Conservation (phyloP, 2,888 invertebrate species). For the Phania funesta region DNA sequence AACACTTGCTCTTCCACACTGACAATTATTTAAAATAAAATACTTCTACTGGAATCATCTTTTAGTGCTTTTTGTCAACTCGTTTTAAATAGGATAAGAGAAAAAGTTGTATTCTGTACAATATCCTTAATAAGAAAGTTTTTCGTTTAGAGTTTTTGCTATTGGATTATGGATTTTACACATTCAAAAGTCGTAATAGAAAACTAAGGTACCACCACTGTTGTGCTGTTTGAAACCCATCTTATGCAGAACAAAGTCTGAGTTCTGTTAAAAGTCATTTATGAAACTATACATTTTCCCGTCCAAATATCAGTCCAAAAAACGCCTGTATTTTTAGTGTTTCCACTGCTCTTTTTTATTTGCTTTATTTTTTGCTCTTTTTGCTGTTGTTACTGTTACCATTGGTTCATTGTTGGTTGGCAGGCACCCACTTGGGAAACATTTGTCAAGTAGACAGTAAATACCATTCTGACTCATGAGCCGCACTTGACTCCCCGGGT, state of each 20-base stretch:
- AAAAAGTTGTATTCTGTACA: not conserved
- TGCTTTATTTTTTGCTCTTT: not conserved
- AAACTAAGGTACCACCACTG: too few relatives aligned
- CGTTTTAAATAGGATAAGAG: conserved; percentile 1
- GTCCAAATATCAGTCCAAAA: too few relatives aligned
- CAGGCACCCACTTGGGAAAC: conserved; percentile 54
- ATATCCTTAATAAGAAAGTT: too few relatives aligned
- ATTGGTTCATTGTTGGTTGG: conserved; percentile 47
- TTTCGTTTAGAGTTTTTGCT: too few relatives aligned
- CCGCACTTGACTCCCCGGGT: not conserved
- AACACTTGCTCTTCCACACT: conserved; percentile 1
- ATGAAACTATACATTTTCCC: too few relatives aligned
- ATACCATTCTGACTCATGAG: conserved; percentile 55
- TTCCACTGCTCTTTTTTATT: not conserved
- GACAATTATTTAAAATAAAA: not conserved
- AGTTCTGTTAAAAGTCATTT: too few relatives aligned
- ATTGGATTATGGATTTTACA: too few relatives aligned
- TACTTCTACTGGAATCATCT: not conserved
- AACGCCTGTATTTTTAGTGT: not conserved
- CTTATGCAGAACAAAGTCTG: too few relatives aligned
- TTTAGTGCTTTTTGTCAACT: conserved; percentile 1
- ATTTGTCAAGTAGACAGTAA: conserved; percentile 62
- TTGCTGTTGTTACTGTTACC: not conserved
- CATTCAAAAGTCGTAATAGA: too few relatives aligned
- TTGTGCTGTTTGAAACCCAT: too few relatives aligned